Evolutionary conservation across 2,888 invertebrate species (phyloP).

Genomic region (Neoitamus cyanurus): DNA sequence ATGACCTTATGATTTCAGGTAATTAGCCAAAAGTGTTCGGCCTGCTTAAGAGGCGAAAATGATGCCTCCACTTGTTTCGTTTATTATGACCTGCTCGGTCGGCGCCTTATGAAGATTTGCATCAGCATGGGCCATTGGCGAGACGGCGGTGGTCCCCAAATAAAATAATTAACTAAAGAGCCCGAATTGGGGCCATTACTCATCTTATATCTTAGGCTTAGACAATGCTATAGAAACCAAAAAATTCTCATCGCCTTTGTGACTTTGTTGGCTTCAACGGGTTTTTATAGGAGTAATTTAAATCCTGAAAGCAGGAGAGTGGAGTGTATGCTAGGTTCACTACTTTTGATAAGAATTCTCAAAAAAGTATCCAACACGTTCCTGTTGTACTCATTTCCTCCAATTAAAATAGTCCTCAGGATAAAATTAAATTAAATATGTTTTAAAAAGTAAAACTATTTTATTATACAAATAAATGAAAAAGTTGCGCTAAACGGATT

Average conservation of each 20-base stretch:
- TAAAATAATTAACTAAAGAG: not conserved
- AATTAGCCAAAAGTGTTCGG: conserved; percentile 41
- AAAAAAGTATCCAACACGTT: no score
- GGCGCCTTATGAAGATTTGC: not conserved
- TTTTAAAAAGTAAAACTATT: no score
- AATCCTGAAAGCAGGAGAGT: no score
- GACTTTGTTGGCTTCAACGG: not conserved
- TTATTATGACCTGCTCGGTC: not conserved
- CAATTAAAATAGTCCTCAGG: no score
- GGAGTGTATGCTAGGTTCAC: no score
- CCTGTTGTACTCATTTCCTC: no score
- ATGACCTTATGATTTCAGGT: conserved; percentile 36
- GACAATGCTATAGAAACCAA: no score
- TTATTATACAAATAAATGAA: no score
- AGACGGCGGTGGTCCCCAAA: not conserved
- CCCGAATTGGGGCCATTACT: not conserved
- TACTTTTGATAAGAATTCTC: no score
- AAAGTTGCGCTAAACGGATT: no score
- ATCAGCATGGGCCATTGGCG: not conserved
- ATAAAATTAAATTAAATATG: no score
- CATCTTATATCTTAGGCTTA: not conserved
- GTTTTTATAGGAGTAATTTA: not conserved
- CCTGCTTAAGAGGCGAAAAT: conserved; percentile 27
- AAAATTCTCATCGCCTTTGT: not conserved
- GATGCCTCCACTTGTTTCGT: not conserved